Base-by-base conservation (phyloP, 1,140 invertebrate species). In the Prorops nasuta region DNA sequence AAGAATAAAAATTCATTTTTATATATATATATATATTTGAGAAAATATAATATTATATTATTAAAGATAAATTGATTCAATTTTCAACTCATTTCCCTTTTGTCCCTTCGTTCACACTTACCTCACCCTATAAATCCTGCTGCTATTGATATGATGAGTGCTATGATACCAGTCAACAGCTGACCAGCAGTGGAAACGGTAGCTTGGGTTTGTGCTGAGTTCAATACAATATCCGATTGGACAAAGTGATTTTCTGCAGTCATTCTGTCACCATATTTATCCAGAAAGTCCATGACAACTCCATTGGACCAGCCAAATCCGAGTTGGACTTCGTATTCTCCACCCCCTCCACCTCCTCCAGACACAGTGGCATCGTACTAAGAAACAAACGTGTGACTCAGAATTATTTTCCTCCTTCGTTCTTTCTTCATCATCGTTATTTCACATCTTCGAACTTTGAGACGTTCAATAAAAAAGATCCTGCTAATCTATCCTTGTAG, bases 271-370 rank as follows among this genome's bases (percentile, higher is more conserved):
- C 85, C 83, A 66, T 88, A 91, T 63, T 80, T 81, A 60, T 85
- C 72, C 3, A 94, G 69, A 9, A 94, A 78, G 44, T 90, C 84
- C 76, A 94, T 79, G 1, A 91, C 79, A 1, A 92, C 82, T 0
- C 91, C 91, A 69, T 94, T 95, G 12, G 87, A 86, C 92, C 92
- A 95, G 0, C 92, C 92, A 68, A 95, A 95, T 12, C 92, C 92
- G 4, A 86, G 76, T 69, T 94, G 90, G 0, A 92, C 82, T 20
- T 88, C 85, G 70, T 95, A 95, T 71, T 95, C 92, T 1, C 92
- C 92, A 1, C 92, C 92, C 12, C 84, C 83, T 6, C 91, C 92
- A 49, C 83, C 74, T 1, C 83, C 81, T 12, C 89, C 90, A 16
- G 81, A 77, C 1, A 86, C 81, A 9, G 83, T 86, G 0, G 86